Evolutionary conservation across 2,113 vertebrate species (phyloP).

Genomic region (Scytalopus superciliaris): DNA sequence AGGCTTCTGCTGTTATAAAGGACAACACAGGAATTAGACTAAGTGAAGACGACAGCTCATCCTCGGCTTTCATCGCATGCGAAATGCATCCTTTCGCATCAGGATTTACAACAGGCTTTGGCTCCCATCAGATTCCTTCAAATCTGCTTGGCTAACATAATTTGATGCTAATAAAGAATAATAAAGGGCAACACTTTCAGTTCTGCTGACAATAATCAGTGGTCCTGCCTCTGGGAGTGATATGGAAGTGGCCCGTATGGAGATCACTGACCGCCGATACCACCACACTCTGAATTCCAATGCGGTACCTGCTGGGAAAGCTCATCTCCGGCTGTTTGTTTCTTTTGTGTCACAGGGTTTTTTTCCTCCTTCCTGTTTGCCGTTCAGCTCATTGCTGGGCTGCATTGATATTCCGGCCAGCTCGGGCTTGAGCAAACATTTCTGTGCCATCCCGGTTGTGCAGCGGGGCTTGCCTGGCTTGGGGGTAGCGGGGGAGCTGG

Average conservation of each 20-base stretch:
- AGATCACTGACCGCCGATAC: neutral
- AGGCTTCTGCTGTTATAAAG: neutral
- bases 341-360: neutral
- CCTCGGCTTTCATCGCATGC: neutral
- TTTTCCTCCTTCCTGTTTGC: neutral
- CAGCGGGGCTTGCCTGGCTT: neutral
- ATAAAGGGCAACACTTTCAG: neutral
- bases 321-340: neutral
- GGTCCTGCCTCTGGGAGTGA: neutral
- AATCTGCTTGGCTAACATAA: neutral
- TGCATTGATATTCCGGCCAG: slow-evolving; percentile 34
- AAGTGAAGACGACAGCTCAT: neutral
- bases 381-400: neutral
- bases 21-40: neutral
- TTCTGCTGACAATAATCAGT: neutral
- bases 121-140: neutral
- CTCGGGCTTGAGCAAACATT: neutral
- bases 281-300: neutral
- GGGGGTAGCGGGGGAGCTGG: neutral
- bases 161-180: neutral
- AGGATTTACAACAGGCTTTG: neutral
- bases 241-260: neutral
- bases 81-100: neutral
- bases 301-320: neutral
- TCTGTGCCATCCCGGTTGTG: neutral